Base-by-base conservation (phyloP, 2,888 invertebrate species). In the Sthenelais limicola region DNA sequence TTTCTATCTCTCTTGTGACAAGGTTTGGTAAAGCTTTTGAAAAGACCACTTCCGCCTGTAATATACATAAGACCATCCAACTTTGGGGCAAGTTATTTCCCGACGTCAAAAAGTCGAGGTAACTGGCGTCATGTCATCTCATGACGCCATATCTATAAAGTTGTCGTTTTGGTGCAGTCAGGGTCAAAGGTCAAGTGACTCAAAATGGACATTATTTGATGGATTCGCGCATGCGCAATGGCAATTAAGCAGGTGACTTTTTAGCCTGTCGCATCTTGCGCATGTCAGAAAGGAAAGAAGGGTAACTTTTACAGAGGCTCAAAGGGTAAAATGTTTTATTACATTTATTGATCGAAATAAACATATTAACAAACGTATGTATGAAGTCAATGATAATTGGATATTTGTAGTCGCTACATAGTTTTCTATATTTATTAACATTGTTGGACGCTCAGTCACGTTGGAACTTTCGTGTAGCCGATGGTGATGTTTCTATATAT, bases 181-280 rank as follows among this genome's bases (percentile, higher is more conserved):
- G 38, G 62, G 62, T 62, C 35, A 26, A 15, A 38, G 62, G 62
- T 62, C 62, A 62, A 18, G 24, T 38, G 62, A 62, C 62, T 62
- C 43, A 43, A 43, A 43, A 43, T 18, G 43, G 43, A 43, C 43
- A 43, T n/a, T n/a, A n/a, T n/a, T n/a, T n/a, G n/a, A n/a, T n/a
- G n/a, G 38, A 62, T 62, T 43, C 62, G 38, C 24, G 62, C 62
- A 38, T 38, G 62, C 24, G 62, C 62, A 30, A 52, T 52, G 62
- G 30, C 54, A 32, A 62, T n/a, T n/a, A n/a, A n/a, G n/a, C 62
- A 62, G 62, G 62, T 62, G 62, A 62, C 62, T 62, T 62, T 62
- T 62, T 62, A 62, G 62, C 62, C 62, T 62, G 62, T n/a, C n/a
- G n/a, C 62, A 26, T 56, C 62, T 9, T 32, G 35, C 62, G 33